Conservation (phyloP, 2,797 vertebrate genomes). For the Syngnathus rostellatus region DNA sequence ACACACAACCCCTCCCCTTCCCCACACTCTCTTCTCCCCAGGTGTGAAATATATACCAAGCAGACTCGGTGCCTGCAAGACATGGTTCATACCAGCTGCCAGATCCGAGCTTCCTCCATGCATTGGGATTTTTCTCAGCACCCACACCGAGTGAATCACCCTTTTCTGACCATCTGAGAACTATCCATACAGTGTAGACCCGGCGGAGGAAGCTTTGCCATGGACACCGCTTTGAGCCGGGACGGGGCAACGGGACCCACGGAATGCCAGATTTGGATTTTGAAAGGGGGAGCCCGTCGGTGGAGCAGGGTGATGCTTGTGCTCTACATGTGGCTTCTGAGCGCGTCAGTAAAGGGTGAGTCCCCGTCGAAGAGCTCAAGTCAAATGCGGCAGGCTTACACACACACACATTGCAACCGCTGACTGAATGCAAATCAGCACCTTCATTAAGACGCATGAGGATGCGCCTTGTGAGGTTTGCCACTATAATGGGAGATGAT, state of each 20-base stretch:
- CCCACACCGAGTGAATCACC: constrained; percentile 72
- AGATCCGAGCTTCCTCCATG: constrained; percentile 89
- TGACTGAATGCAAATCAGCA: constrained; percentile 53
- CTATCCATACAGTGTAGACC: constrained; percentile 47
- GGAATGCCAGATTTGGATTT: constrained; percentile 78
- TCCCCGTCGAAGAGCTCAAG: constrained; percentile 46
- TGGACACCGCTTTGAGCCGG: constrained; percentile 64
- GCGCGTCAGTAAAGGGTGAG: constrained; percentile 84
- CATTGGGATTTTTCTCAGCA: constrained; percentile 89
- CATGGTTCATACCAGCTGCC: constrained; percentile 99
- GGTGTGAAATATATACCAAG: constrained; percentile 60
- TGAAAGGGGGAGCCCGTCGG: constrained; percentile 76
- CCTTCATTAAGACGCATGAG: constrained; percentile 28
- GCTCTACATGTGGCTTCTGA: constrained; percentile 78
- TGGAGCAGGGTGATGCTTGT: constrained; percentile 80
- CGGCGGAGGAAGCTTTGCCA: constrained; percentile 49
- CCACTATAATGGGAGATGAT: not conserved
- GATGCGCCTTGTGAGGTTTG: not conserved
- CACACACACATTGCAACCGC: constrained; percentile 26
- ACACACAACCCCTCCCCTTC: not conserved
- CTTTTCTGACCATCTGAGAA: constrained; percentile 70
- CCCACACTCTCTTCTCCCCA: constrained; percentile 13
- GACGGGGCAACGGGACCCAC: constrained; percentile 62
- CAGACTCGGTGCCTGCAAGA: constrained; percentile 71
- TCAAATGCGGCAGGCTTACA: constrained; percentile 52